phyloP scores from a whole-genome alignment of 2,113 vertebrate species.

The Tachysurus fulvidraco region DNA sequence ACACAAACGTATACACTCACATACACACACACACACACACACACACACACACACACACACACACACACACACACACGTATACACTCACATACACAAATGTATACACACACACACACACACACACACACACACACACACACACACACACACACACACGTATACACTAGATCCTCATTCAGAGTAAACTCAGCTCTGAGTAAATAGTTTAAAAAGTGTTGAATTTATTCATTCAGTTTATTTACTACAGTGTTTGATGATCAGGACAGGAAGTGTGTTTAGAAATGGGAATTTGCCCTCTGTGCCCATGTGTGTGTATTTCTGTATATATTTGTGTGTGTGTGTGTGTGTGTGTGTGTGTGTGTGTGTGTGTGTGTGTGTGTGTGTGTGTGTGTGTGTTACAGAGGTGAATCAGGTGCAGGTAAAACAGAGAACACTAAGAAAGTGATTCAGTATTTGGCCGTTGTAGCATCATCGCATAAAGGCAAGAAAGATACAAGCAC shows the following conservation, averaged over 20 bases:
- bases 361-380: constrained; percentile 8
- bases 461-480: constrained; percentile 93
- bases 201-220: neutral
- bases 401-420: constrained; percentile 95
- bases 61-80: constrained; percentile 10
- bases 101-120: neutral
- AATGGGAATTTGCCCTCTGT: neutral
- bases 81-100: neutral
- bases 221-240: neutral
- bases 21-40: neutral
- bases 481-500: constrained; percentile 85
- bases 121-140: too few relatives aligned
- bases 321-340: constrained; percentile 20
- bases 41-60: constrained; percentile 19
- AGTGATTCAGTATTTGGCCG: constrained; percentile 96
- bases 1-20: neutral
- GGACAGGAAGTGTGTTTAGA: neutral
- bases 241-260: neutral
- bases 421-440: constrained; percentile 99
- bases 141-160: neutral
- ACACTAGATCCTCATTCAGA: neutral
- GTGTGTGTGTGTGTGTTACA: constrained; percentile 56
- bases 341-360: neutral
- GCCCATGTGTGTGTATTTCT: neutral
- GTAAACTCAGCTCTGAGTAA: neutral